A percentile compares a stretch with the other conserved stretches of the same genome.
These are phyloP conservation scores for Diarsia rubi DNA, from an alignment of 2,888 invertebrate genomes.

Conservation along the genomic window DNA sequence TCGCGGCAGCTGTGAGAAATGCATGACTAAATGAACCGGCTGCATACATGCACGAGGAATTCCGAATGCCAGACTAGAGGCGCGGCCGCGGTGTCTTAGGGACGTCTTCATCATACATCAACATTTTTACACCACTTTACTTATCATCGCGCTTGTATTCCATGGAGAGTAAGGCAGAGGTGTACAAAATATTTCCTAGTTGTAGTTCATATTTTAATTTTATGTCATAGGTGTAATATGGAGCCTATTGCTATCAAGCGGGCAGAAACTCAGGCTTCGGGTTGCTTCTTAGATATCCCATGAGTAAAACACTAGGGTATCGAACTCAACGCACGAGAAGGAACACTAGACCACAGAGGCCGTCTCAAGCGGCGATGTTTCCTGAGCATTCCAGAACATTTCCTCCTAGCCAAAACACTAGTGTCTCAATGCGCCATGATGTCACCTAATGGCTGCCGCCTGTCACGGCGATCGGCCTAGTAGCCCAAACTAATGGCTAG, in stretches of 20 bases:
- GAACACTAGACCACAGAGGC: background rate
- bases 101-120: background rate
- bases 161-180: background rate
- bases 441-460: constrained; percentile 59
- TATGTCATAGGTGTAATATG: background rate
- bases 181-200: background rate
- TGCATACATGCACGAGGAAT: constrained; percentile 29
- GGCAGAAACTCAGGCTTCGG: background rate
- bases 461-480: constrained; percentile 36
- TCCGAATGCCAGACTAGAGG: constrained; percentile 12
- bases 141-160: background rate
- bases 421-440: constrained; percentile 48
- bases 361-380: background rate
- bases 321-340: background rate
- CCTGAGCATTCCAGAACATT: constrained; percentile 15
- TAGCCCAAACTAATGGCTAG: constrained; percentile 44
- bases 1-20: constrained; percentile 49
- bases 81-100: background rate
- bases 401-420: constrained; percentile 16
- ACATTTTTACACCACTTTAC: background rate
- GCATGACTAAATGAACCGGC: constrained; percentile 59
- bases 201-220: background rate
- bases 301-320: background rate
- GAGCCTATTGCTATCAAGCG: background rate
- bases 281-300: background rate